Evolutionary conservation across 2,888 invertebrate genomes (phyloP).

Genomic region (Villa cingulata): DNA sequence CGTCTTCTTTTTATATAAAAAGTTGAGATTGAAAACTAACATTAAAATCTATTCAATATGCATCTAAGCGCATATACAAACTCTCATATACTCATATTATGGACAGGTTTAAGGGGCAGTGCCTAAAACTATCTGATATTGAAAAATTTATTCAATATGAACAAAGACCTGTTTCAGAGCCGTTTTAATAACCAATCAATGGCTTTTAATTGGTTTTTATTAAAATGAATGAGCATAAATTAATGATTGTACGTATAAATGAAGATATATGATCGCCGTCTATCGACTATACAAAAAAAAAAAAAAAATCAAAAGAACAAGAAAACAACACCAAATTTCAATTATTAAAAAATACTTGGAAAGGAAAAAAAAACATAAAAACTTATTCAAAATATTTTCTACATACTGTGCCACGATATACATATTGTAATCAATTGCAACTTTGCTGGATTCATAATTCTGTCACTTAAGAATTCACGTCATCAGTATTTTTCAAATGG

Average conservation of each 20-base stretch:
- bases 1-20: not conserved
- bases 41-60: too few relatives aligned
- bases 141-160: not conserved
- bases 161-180: slow-evolving; percentile 8
- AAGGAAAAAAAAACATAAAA: too few relatives aligned
- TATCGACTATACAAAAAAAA: too few relatives aligned
- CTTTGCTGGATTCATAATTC: slow-evolving; percentile 1
- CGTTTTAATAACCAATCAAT: slow-evolving; percentile 13
- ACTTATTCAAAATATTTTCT: too few relatives aligned
- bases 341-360: too few relatives aligned
- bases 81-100: too few relatives aligned
- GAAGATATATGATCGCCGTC: slow-evolving; percentile 6
- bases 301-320: too few relatives aligned
- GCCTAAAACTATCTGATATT: too few relatives aligned
- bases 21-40: not conserved
- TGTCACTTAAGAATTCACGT: not conserved
- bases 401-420: too few relatives aligned
- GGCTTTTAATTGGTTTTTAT: slow-evolving; percentile 16
- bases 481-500: not conserved
- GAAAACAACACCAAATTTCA: too few relatives aligned
- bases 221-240: slow-evolving; percentile 14
- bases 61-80: too few relatives aligned
- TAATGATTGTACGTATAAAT: slow-evolving; percentile 8
- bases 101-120: too few relatives aligned
- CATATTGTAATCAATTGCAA: slow-evolving; percentile 1